These are phyloP conservation scores for Gasteruption jaculator DNA, from an alignment of 2,888 invertebrate genomes.

Conservation along the genomic window DNA sequence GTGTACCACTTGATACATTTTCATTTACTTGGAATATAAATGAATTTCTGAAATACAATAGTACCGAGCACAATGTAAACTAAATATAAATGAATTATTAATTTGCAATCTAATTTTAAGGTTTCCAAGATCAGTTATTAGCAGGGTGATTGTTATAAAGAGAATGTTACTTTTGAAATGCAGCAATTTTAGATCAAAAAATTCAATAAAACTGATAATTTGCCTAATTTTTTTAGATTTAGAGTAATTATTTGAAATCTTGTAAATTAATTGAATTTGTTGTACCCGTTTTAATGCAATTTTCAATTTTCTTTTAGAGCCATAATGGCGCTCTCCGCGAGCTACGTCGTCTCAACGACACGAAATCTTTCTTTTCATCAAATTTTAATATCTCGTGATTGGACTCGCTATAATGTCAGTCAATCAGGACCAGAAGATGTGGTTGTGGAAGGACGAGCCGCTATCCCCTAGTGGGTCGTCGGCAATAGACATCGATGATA, in stretches of 20 bases:
- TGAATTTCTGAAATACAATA: too few species aligned
- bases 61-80: too few species aligned
- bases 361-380: slow-evolving; percentile 49
- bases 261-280: not conserved
- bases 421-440: slow-evolving; percentile 34
- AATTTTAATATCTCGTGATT: slow-evolving; percentile 34
- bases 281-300: not conserved
- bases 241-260: not conserved
- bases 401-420: slow-evolving; percentile 36
- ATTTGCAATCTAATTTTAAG: too few species aligned
- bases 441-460: slow-evolving; percentile 56
- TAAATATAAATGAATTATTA: too few species aligned
- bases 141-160: too few species aligned
- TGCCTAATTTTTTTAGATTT: not conserved
- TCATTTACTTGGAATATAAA: too few species aligned
- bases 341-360: slow-evolving; percentile 63
- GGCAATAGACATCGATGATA: slow-evolving; percentile 43
- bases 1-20: too few species aligned
- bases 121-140: too few species aligned
- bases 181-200: not conserved
- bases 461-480: slow-evolving; percentile 53
- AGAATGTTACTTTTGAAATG: too few species aligned
- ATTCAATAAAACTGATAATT: not conserved
- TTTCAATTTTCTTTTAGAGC: slow-evolving; percentile 60
- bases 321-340: slow-evolving; percentile 74